Evolutionary conservation across 2,888 invertebrate species (phyloP).

Genomic region (Leptopilina syphax): DNA sequence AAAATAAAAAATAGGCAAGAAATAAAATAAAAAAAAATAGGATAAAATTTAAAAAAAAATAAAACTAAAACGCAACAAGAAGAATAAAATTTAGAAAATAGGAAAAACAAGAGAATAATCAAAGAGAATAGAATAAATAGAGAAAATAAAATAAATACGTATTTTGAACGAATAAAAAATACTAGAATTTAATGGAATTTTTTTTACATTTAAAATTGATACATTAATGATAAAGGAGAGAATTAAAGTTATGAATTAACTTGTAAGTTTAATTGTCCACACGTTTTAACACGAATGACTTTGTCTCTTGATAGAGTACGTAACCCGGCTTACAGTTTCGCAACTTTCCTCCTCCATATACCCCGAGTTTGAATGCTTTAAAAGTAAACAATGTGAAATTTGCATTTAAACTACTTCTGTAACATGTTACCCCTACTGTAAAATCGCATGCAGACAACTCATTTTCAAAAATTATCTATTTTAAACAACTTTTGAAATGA

Average conservation of each 20-base stretch:
- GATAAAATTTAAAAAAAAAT: too few relatives aligned
- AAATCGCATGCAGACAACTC: slow-evolving; percentile 19
- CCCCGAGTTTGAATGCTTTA: slow-evolving; percentile 32
- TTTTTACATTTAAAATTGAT: too few relatives aligned
- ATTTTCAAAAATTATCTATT: slow-evolving; percentile 6
- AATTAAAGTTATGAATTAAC: slow-evolving; percentile 24
- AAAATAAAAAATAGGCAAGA: too few relatives aligned
- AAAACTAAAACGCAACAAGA: too few relatives aligned
- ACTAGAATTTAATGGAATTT: too few relatives aligned
- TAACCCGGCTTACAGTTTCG: slow-evolving; percentile 23
- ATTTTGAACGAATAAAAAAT: too few relatives aligned
- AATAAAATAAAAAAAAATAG: too few relatives aligned
- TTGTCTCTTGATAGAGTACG: slow-evolving; percentile 17
- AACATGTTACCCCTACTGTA: slow-evolving; percentile 18
- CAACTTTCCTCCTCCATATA: neutral
- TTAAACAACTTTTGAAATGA: neutral
- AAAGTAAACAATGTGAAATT: slow-evolving; percentile 39
- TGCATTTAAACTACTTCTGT: slow-evolving; percentile 37
- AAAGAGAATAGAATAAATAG: too few relatives aligned
- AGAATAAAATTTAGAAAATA: too few relatives aligned
- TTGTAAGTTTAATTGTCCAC: slow-evolving; percentile 31
- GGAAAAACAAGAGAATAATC: too few relatives aligned
- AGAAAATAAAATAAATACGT: too few relatives aligned
- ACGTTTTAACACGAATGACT: slow-evolving; percentile 30
- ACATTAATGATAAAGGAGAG: neutral